Evolutionary conservation across 2,113 vertebrate species (phyloP), one percentile per base, ranked within the genome.

Genomic region (Boleophthalmus pectinirostris): DNA sequence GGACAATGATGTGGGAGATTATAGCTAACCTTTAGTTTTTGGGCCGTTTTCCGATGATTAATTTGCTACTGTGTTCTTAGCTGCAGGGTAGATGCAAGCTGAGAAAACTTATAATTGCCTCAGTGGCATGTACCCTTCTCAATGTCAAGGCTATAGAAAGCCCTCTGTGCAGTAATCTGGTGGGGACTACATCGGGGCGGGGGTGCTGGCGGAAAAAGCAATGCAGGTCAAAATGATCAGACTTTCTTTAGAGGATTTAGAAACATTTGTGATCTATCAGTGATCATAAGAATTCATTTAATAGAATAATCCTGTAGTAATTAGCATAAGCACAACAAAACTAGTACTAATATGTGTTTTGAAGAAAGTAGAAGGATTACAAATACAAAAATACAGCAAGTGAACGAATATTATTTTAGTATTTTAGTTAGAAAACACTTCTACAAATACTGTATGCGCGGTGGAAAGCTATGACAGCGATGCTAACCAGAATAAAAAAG

Each of bases 101-200:
- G 81, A 73, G 74, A 69, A 84, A 89, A 88, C 84, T 80, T 83
- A 90, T 92, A 90, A 92, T 92, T 90, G 88, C 85, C 79, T 90
- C 69, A 66, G 75, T 80, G 13, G 73, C 74, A 29, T 65, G 49
- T 84, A 81, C 72, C 83, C 85, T 89, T 87, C 84, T 88, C 90
- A 91, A 90, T 91, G 90, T 88, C 90, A 82, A 49, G 73, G 73
- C 69, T 25, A 21, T 82, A 83, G 83, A 72, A 76, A 70, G 60
- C 60, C 74, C 57, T 47, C 72, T 43, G 75, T 83, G 84, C 85
- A 83, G 74, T 84, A 78, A 85, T 14, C 78, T 73, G 63, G 49
- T 0, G 68, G 66, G 79, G 80, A 77, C 73, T 82, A 79, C 67
- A 85, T 81, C 81, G 70, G 69, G 66, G 5, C 35, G 35, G 73